Conservation (phyloP, 2,113 vertebrate species). For the Excalfactoria chinensis region DNA sequence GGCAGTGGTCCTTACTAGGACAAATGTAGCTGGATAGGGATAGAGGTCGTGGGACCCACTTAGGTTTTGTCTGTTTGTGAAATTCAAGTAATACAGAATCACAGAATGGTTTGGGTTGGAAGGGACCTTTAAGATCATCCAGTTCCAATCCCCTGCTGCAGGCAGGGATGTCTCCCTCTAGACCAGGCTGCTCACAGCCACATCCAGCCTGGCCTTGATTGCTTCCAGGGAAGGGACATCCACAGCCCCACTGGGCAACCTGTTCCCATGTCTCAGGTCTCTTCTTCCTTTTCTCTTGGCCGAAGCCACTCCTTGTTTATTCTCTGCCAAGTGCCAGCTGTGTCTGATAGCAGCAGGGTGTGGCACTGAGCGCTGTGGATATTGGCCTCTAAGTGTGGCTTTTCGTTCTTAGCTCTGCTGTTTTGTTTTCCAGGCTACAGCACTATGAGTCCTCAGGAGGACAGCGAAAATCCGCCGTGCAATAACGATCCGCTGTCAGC, state of each 20-base stretch:
- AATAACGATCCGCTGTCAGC: constrained; percentile 94
- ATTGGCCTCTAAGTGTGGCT: not conserved
- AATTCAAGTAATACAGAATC: not conserved
- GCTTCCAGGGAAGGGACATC: too few relatives aligned
- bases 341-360: not conserved
- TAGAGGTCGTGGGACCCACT: not conserved
- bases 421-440: constrained; percentile 88
- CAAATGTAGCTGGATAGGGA: not conserved
- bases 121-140: too few relatives aligned
- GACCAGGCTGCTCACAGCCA: too few relatives aligned
- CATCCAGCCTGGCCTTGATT: too few relatives aligned
- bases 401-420: not conserved
- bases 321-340: not conserved
- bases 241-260: too few relatives aligned
- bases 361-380: not conserved
- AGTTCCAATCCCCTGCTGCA: too few relatives aligned
- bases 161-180: too few relatives aligned
- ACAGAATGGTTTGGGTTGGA: too few relatives aligned
- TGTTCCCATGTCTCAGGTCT: too few relatives aligned
- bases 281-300: not conserved
- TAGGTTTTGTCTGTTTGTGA: not conserved
- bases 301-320: not conserved
- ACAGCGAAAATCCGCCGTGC: constrained; percentile 96
- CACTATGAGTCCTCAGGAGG: constrained; percentile 99
- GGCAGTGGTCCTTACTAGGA: not conserved